phyloP scores from a whole-genome alignment of 2,888 invertebrate species.

The Drosophila cyrtoloma region DNA sequence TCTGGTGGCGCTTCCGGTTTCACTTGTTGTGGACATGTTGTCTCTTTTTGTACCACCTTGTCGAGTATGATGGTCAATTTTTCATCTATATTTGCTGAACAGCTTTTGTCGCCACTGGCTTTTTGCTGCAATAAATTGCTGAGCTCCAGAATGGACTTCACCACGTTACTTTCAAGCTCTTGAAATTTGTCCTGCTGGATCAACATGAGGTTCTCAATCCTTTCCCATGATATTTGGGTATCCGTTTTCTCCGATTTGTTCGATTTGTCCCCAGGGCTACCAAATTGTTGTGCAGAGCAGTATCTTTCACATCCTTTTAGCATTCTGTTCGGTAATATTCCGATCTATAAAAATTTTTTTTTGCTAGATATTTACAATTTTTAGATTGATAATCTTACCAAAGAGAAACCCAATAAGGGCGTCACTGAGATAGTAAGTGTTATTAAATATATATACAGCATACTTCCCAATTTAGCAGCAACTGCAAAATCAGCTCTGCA shows the following conservation, averaged over 20 bases:
- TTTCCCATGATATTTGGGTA: background rate
- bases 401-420: background rate
- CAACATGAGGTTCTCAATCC: background rate
- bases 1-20: background rate
- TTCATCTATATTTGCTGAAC: background rate
- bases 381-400: background rate
- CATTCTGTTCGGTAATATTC: background rate
- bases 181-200: background rate
- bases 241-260: background rate
- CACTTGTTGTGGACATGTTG: background rate
- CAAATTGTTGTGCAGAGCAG: background rate
- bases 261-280: background rate
- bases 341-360: background rate
- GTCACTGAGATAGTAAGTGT: background rate
- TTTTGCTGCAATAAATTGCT: background rate
- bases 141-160: background rate
- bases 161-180: background rate
- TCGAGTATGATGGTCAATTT: background rate
- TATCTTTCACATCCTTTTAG: background rate
- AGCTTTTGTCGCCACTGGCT: accelerated
- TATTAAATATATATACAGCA: constrained; percentile 1
- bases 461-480: background rate
- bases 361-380: background rate
- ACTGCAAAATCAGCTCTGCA: background rate
- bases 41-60: background rate